Evolutionary conservation across 1,140 invertebrate genomes (phyloP).

Genomic region (Caenorhabditis remanei): DNA sequence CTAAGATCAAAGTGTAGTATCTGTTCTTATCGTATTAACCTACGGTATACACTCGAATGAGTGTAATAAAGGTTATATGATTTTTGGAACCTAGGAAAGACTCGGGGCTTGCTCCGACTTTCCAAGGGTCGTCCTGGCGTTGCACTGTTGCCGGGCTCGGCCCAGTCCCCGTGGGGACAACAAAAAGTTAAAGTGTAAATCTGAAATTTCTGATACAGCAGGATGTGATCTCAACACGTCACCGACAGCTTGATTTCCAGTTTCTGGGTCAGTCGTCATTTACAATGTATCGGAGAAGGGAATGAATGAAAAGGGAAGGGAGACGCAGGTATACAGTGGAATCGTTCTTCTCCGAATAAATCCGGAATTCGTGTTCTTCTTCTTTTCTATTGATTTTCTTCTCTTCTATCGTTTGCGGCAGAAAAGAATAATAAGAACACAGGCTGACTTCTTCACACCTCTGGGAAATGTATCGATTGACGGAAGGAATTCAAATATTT

Average conservation of each 20-base stretch:
- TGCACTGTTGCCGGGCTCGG: slow-evolving; percentile 6
- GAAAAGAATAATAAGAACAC: no score
- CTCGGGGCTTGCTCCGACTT: slow-evolving; percentile 13
- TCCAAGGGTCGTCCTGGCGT: slow-evolving; percentile 14
- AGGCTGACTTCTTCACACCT: no score
- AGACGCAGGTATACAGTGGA: not conserved
- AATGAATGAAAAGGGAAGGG: no score
- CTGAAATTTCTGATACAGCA: no score
- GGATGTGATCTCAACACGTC: no score
- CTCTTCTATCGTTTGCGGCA: no score
- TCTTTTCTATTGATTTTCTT: slow-evolving; percentile 34
- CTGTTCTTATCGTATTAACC: slow-evolving; percentile 19
- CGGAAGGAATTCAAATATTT: no score
- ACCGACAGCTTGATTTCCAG: no score
- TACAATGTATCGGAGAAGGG: no score
- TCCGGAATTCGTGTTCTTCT: not conserved
- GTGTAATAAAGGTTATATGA: slow-evolving; percentile 16
- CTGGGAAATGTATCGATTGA: no score
- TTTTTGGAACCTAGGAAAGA: slow-evolving; percentile 8
- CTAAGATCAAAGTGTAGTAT: slow-evolving; percentile 20
- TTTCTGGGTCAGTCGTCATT: no score
- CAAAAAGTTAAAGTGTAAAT: not conserved
- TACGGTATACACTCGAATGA: slow-evolving; percentile 18
- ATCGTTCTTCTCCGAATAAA: slow-evolving; percentile 36
- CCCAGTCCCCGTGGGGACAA: slow-evolving; percentile 3